Base-by-base conservation (phyloP, 2,888 invertebrate genomes). In the Carterocephalus palaemon region DNA sequence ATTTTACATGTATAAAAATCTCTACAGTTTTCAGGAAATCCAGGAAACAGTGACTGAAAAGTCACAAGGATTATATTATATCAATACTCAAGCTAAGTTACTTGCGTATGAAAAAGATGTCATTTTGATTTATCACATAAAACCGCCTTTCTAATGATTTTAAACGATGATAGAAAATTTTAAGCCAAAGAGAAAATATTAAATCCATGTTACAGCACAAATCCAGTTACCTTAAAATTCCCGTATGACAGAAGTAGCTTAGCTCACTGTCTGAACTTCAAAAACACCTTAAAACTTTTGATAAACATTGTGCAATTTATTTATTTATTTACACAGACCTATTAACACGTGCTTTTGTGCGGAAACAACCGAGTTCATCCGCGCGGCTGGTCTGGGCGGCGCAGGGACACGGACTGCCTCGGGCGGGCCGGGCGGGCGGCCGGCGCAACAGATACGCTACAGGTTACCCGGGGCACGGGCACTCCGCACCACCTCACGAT, bases 371-470 rank as follows among this genome's bases (percentile, higher is more conserved):
- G 62, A 46, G 60, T 51, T 48, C 55, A 51, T 53, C 56, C 62
- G 55, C 53, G 54, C 62, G 54, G 56, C 46, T 57, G 49, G 46
- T 45, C 47, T 38, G 45, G 49, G 40, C 55, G 57, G 48, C 59
- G 60, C 62, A 56, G 59, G 56, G 60, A 50, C 56, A 56, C 58
- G 48, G 52, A 62, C 61, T 64, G 61, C 54, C 60, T 54, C 51
- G 54, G 56, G 57, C 52, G 52, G 59, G 51, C 58, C 59, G 60
- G 64, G 61, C 64, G 60, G 52, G 49, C 59, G 56, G 57, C 47
- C 47, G 45, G 75, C 81, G 84, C 84, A 85, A 84, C 84, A 85
- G 84, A 82, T 82, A 82, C 78, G 84, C 85, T 70, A 85, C 85
- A 86, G 85, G 85, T 86, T 80, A 78, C 77, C 80, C 76, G 78